A percentile compares a stretch with the other conserved stretches of the same genome.
These are phyloP conservation scores for Centropus unirufus DNA, from an alignment of 2,113 vertebrate species.

Conservation along the genomic window DNA sequence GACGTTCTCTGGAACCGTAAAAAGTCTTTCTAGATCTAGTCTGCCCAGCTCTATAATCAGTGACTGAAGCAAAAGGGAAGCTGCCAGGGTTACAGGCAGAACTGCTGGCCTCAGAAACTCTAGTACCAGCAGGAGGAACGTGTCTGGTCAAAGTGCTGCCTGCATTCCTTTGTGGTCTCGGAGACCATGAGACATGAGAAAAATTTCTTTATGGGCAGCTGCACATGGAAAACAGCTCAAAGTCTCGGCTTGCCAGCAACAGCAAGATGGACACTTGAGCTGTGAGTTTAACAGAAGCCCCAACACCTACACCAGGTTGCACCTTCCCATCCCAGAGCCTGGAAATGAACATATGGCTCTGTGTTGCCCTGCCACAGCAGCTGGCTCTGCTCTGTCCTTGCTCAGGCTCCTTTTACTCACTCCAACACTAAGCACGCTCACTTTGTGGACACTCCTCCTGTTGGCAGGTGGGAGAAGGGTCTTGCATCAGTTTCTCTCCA, in stretches of 20 bases:
- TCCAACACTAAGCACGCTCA: not conserved
- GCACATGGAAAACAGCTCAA: not conserved
- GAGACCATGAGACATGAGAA: not conserved
- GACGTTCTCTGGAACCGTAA: not conserved
- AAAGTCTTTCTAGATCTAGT: not conserved
- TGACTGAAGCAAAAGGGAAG: not conserved
- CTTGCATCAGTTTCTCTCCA: not conserved
- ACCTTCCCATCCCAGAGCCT: not conserved
- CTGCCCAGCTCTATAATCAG: not conserved
- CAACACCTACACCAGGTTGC: not conserved
- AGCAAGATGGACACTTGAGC: not conserved
- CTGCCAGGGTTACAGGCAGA: not conserved
- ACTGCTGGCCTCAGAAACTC: not conserved
- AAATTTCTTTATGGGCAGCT: not conserved
- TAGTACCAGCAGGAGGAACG: not conserved
- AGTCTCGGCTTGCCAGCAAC: not conserved
- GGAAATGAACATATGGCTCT: fast-evolving
- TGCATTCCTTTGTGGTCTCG: not conserved
- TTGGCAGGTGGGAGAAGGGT: not conserved
- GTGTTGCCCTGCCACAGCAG: not conserved
- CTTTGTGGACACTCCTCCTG: not conserved
- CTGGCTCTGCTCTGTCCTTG: not conserved
- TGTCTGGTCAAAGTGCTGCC: not conserved
- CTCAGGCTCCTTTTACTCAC: not conserved
- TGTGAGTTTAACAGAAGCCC: not conserved